These are phyloP conservation scores for Alethe castanea DNA, from an alignment of 2,113 vertebrate genomes.

Conservation along the genomic window DNA sequence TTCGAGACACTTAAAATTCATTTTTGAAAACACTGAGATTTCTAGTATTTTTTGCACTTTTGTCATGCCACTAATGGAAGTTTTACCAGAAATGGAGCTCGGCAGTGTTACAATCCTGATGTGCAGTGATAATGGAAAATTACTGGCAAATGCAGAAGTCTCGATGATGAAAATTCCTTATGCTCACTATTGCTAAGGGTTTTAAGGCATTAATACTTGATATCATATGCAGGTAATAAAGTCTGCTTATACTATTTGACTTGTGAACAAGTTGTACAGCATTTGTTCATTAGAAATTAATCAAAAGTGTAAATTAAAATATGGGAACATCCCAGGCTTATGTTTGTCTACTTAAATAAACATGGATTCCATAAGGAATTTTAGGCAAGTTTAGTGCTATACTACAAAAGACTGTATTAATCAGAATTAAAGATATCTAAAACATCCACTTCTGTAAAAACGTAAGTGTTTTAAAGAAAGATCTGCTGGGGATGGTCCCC, in stretches of 20 bases:
- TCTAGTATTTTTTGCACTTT: not conserved
- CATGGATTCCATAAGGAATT: not conserved
- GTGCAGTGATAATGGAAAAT: not conserved
- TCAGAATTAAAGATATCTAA: not conserved
- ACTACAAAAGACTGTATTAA: not conserved
- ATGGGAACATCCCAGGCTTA: not conserved
- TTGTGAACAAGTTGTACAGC: not conserved
- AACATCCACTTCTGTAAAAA: not conserved
- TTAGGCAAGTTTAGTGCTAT: not conserved
- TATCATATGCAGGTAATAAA: not conserved
- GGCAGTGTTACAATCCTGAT: not conserved
- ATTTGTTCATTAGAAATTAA: not conserved
- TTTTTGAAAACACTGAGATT: not conserved
- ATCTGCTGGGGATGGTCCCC: not conserved
- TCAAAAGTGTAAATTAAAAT: not conserved
- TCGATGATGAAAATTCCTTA: not conserved
- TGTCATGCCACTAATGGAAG: not conserved
- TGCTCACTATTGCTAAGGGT: not conserved
- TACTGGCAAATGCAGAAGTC: not conserved
- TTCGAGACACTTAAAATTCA: not conserved
- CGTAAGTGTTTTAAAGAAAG: not conserved
- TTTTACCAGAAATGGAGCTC: not conserved
- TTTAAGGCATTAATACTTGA: not conserved
- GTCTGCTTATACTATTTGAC: not conserved
- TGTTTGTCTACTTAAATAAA: not conserved